Conservation (phyloP, 1,140 invertebrate species). For the Semibalanus balanoides region DNA sequence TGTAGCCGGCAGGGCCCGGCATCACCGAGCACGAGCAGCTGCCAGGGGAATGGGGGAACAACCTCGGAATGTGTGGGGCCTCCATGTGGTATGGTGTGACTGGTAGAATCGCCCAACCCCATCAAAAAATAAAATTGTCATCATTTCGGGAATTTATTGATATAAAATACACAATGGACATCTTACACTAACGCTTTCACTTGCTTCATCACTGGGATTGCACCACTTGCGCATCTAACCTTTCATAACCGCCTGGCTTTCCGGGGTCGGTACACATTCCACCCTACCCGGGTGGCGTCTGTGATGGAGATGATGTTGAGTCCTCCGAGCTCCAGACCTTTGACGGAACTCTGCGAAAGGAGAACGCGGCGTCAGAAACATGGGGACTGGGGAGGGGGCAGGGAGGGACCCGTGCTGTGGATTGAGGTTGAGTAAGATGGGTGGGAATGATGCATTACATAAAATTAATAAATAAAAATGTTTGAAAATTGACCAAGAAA, state of each 20-base stretch:
- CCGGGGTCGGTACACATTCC: constrained; percentile 51
- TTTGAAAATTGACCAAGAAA: no score
- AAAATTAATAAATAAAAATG: no score
- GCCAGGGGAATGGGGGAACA: no score
- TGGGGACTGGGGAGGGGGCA: no score
- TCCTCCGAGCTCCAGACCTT: constrained; percentile 79
- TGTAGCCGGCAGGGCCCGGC: neutral
- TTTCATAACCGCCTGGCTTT: constrained; percentile 52
- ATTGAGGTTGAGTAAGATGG: no score
- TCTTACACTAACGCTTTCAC: neutral
- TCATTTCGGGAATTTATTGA: neutral
- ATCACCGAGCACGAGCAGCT: no score
- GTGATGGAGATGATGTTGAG: constrained; percentile 78
- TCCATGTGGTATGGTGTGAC: no score
- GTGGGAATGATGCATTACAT: no score
- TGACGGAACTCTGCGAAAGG: constrained; percentile 58
- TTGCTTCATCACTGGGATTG: neutral
- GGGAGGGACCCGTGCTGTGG: no score
- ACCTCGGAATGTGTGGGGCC: no score
- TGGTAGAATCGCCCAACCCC: no score
- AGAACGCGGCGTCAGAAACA: no score
- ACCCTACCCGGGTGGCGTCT: constrained; percentile 67
- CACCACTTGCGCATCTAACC: neutral
- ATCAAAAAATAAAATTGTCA: neutral
- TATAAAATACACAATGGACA: neutral